Evolutionary conservation across 2,113 vertebrate species (phyloP), one percentile per base, ranked within the genome.

Genomic region (Paratilapia polleni): DNA sequence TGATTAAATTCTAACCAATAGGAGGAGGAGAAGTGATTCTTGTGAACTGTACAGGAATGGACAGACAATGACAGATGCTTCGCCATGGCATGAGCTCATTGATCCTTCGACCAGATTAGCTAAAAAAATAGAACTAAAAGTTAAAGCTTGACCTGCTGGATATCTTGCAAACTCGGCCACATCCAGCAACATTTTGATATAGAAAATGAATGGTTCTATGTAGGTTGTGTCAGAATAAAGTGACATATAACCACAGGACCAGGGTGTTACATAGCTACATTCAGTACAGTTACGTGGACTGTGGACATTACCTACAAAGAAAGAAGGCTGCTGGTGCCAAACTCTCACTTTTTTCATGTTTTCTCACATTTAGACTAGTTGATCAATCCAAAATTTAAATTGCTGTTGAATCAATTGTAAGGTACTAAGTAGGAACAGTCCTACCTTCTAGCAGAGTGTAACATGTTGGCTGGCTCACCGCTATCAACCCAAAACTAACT

Each of bases 1-100:
- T n/a, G n/a, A n/a, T n/a, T n/a, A n/a, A n/a, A n/a, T n/a, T n/a
- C n/a, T n/a, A n/a, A n/a, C n/a, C n/a, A n/a, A n/a, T n/a, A n/a
- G n/a, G n/a, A n/a, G n/a, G 41, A 64, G 22, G 62, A 64, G 36
- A 41, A 64, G 63, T 41, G 63, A 41, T 66, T n/a, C 9, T 41
- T 43, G 22, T 43, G 36, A 24, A 43, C 24, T 66, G 36, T 43
- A 41, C n/a, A 43, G 63, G 63, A 66, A 66, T 38, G 63, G 63
- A 36, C n/a, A 66, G 63, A 43, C 36, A 41, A 66, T 17, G n/a
- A n/a, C n/a, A 66, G 63, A 43, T 66, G 63, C 34, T 34, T 64
- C 20, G 20, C 62, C 22, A 20, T 41, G 36, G 62, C 13, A 7
- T 2, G 12, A 66, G 63, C 36, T 68, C 64, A 68, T 47, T 22